Conservation (phyloP, 2,888 invertebrate species). For the Drosophila borborema region DNA sequence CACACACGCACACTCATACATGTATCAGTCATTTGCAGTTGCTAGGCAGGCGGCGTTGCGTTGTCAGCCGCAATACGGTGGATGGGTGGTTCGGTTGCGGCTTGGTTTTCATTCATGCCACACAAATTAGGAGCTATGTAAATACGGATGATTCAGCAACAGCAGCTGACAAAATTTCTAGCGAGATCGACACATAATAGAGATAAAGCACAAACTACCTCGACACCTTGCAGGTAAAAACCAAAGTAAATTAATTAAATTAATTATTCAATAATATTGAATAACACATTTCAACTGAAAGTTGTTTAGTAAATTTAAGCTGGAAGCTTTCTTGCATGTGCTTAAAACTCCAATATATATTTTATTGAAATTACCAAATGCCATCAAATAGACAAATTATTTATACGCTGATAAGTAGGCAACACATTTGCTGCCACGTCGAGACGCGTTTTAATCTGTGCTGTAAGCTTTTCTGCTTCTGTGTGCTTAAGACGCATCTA, state of each 20-base stretch:
- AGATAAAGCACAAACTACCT: background rate
- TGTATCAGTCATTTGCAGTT: slow-evolving; percentile 63
- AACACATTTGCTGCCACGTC: slow-evolving; percentile 2
- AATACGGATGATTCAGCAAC: slow-evolving; percentile 34
- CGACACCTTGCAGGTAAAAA: background rate
- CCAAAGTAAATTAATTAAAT: background rate
- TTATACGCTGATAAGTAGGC: slow-evolving; percentile 29
- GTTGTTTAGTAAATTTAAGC: background rate
- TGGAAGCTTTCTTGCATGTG: background rate
- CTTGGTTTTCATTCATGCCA: slow-evolving; percentile 16
- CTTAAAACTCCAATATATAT: background rate
- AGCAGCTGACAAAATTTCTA: slow-evolving; percentile 10
- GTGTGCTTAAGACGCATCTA: slow-evolving; percentile 49
- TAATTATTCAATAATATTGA: background rate
- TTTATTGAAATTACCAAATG: background rate
- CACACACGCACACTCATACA: slow-evolving; percentile 20
- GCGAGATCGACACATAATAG: slow-evolving; percentile 14
- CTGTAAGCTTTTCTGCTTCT: slow-evolving; percentile 40
- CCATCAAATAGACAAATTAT: background rate
- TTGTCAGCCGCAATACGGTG: slow-evolving; percentile 33
- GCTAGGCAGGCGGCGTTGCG: slow-evolving; percentile 44
- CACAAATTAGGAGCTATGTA: slow-evolving; percentile 39
- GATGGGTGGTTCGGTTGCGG: slow-evolving; percentile 11
- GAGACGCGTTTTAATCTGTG: slow-evolving; percentile 22
- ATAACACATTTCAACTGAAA: background rate